These are phyloP conservation scores for Oryzias curvinotus DNA, from an alignment of 2,113 vertebrate species.

Conservation along the genomic window DNA sequence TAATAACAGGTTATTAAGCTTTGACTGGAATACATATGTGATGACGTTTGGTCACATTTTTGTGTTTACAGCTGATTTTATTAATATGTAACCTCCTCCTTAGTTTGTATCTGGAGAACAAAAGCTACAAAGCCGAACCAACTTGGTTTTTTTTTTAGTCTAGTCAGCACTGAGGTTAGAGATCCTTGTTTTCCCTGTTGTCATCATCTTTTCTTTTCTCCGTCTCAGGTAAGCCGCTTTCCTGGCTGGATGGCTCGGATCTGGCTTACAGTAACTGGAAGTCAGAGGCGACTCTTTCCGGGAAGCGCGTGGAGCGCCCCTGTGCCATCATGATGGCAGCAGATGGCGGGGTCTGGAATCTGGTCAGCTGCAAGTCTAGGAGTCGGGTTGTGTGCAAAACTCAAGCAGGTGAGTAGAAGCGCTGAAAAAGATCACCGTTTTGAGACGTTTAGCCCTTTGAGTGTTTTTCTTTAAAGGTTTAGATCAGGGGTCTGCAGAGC, in stretches of 20 bases:
- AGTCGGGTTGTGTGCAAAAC: constrained; percentile 91
- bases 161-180: no score
- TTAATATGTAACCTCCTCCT: no score
- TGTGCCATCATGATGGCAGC: constrained; percentile 83
- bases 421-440: not conserved
- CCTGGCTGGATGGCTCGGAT: constrained; percentile 85
- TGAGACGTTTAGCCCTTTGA: not conserved
- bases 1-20: no score
- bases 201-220: not conserved
- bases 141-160: no score
- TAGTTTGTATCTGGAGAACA: no score
- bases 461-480: no score
- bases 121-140: no score
- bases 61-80: no score
- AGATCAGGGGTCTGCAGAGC: no score
- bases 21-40: no score
- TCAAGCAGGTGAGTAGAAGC: constrained; percentile 76
- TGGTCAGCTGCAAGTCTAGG: constrained; percentile 75
- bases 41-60: no score
- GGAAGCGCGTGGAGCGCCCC: constrained; percentile 2
- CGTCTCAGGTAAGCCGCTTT: constrained; percentile 50
- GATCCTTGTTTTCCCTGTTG: no score
- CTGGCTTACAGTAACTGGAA: constrained; percentile 84
- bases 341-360: constrained; percentile 80
- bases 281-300: rapidly evolving